phyloP scores from a whole-genome alignment of 1,140 invertebrate genomes.

The Amphibalanus amphitrite region DNA sequence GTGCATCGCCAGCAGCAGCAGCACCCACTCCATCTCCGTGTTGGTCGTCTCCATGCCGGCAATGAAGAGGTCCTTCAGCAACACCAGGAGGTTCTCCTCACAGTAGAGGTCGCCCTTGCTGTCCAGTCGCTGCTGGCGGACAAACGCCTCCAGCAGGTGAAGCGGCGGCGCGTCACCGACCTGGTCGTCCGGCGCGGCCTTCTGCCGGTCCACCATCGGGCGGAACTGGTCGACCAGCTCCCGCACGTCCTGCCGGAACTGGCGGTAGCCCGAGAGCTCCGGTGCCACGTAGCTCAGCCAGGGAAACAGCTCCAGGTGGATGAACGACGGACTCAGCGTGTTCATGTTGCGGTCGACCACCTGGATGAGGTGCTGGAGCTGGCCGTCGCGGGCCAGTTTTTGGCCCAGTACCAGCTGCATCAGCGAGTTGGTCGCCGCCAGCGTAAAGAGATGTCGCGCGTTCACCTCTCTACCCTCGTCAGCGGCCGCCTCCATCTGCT shows the following conservation, averaged over 20 bases:
- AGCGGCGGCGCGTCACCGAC: background rate
- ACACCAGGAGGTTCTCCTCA: background rate
- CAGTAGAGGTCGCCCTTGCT: background rate
- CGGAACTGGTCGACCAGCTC: background rate
- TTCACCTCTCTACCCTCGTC: background rate
- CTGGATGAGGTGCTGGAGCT: background rate
- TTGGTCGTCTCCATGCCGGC: conserved; percentile 25
- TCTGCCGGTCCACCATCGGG: background rate
- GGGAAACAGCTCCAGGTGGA: background rate
- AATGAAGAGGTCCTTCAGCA: conserved; percentile 33
- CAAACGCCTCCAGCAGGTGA: background rate
- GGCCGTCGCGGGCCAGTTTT: background rate
- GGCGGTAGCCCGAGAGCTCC: background rate
- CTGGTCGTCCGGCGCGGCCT: background rate
- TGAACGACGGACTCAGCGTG: background rate
- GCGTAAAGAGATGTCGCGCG: background rate
- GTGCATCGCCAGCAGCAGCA: conserved; percentile 47
- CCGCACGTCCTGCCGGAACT: background rate
- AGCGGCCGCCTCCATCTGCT: background rate
- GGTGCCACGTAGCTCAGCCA: background rate
- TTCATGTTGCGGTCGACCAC: background rate
- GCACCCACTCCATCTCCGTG: conserved; percentile 10
- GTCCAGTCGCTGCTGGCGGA: background rate
- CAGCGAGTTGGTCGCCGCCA: background rate
- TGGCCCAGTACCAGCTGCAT: background rate